Conservation (phyloP, 2,888 invertebrate species). For the Conistra vaccinii region DNA sequence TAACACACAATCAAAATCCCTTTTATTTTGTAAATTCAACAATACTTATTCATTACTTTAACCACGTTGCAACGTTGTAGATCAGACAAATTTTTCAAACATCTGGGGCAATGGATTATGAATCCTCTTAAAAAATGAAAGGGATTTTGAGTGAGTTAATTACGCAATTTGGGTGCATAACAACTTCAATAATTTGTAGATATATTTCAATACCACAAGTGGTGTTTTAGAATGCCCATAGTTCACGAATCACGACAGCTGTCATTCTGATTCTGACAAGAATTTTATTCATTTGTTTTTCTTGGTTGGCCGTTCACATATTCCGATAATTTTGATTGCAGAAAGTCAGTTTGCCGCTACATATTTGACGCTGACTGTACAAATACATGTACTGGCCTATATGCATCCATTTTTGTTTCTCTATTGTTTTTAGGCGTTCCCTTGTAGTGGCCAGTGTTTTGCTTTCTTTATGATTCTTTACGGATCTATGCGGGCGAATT, state of each 20-base stretch:
- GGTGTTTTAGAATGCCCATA: neutral
- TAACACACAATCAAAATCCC: neutral
- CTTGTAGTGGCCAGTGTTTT: constrained; percentile 30
- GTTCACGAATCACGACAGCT: neutral
- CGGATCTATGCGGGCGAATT: constrained; percentile 10
- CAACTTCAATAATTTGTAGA: neutral
- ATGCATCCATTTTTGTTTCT: constrained; percentile 30
- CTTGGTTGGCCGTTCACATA: neutral
- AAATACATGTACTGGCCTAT: constrained; percentile 12
- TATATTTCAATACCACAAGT: neutral
- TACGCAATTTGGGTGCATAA: neutral
- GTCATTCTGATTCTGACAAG: neutral
- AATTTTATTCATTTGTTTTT: neutral
- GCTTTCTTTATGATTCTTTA: constrained; percentile 34
- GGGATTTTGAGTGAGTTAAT: neutral
- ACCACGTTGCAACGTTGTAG: neutral
- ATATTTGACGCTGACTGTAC: constrained; percentile 9
- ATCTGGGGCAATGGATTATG: neutral
- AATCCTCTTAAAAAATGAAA: neutral
- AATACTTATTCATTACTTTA: neutral
- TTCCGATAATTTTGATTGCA: neutral
- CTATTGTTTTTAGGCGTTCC: constrained; percentile 22
- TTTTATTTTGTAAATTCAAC: neutral
- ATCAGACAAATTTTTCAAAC: neutral
- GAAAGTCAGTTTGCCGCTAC: neutral